Conservation (phyloP, 2,888 invertebrate genomes). For the Oligia strigilis region DNA sequence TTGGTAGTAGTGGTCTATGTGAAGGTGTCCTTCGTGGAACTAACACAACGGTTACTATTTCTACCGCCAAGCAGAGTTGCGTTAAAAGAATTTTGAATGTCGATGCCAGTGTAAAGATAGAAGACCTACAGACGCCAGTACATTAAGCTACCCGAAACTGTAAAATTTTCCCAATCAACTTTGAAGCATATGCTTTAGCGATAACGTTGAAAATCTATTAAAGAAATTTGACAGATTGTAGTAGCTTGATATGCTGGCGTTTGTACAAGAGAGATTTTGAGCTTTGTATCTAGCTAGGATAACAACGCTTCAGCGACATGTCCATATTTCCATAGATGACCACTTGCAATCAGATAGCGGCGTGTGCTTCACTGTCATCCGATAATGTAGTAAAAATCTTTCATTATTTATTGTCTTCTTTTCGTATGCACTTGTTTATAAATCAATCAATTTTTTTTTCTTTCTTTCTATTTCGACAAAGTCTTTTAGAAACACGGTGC, state of each 20-base stretch:
- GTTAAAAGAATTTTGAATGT: not conserved
- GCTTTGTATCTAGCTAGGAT: not conserved
- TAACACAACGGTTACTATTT: not conserved
- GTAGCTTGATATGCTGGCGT: too few relatives aligned
- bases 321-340: too few relatives aligned
- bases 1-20: not conserved
- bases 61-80: not conserved
- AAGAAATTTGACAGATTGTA: too few relatives aligned
- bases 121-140: too few relatives aligned
- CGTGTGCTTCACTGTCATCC: not conserved
- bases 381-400: not conserved
- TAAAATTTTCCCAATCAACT: too few relatives aligned
- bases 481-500: constrained; percentile 14
- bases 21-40: not conserved
- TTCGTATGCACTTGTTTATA: not conserved
- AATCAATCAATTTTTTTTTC: not conserved
- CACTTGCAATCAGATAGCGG: not conserved
- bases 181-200: too few relatives aligned
- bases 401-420: not conserved
- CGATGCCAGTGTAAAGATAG: not conserved
- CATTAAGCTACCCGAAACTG: too few relatives aligned
- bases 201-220: too few relatives aligned
- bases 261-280: not conserved
- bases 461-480: not conserved
- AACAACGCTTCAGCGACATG: too few relatives aligned